Base-by-base conservation (phyloP, 2,888 invertebrate species). In the Drepanosiphum platanoidis region DNA sequence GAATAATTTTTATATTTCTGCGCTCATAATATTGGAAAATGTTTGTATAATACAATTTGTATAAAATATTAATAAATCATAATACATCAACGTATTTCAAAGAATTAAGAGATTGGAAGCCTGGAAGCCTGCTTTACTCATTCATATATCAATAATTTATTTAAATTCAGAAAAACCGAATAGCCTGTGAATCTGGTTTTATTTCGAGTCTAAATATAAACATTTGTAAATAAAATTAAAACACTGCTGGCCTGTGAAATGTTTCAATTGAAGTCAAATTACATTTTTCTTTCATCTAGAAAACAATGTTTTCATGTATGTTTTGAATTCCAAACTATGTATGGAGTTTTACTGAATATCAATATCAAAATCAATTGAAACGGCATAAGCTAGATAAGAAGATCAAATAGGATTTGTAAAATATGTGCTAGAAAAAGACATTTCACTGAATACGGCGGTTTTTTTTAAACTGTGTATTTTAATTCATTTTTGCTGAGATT, bases 221-320 rank as follows among this genome's bases (percentile, higher is more conserved):
- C 52, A 8, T 36, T 58, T 30, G 34, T 34, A 80, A 42, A 52
- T 70, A 27, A 18, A 70, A 80, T 70, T 70, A 70, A 52, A 27
- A 70, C 27, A 64, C 3, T 7, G 46, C n/a, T 80, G 46, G 27
- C 32, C 5, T 15, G 46, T 68, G 68, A 30, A 64, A 78, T 68
- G 68, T n/a, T 68, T 34, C 46, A 68, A 68, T 80, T 34, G n/a
- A 52, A 34, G 11, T 80, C 36, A 27, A 80, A 80, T 80, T 70
- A 52, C 34, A 36, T 80, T 79, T 66, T 79, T 11, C 46, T 66
- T 68, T 75, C 7, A 34, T 58, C 5, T 13, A 42, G n/a, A 15
- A 66, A 79, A 66, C 42, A 46, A n/a, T 32, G 34, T 58, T 34
- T 58, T 27, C 3, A 58, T 79, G 66, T 68, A 46, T 34, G 32